A percentile compares a stretch with the other conserved stretches of the same genome.
Evolutionary conservation across 2,888 invertebrate genomes (phyloP).

Genomic region (Drosophila paucipuncta): DNA sequence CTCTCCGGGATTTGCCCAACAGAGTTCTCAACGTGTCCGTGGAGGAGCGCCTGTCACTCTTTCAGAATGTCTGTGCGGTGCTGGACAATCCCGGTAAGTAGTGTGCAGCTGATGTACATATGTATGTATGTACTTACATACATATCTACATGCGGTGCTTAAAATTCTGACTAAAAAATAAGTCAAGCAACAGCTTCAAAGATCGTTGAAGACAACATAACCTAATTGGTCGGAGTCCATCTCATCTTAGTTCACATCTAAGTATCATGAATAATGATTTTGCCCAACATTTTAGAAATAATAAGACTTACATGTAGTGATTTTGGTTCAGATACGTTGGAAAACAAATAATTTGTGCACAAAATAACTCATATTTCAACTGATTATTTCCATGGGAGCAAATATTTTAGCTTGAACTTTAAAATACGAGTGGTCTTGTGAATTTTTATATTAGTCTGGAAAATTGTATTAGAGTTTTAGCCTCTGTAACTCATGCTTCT

Average conservation of each 20-base stretch:
- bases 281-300: neutral
- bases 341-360: neutral
- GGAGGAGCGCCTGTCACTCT: conserved; percentile 82
- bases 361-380: neutral
- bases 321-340: neutral
- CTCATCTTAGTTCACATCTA: neutral
- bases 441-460: neutral
- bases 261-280: neutral
- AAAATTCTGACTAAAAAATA: neutral
- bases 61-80: conserved; percentile 85
- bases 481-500: neutral
- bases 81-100: conserved; percentile 90
- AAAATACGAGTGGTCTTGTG: neutral
- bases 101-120: conserved; percentile 48
- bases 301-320: neutral
- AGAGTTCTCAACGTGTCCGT: conserved; percentile 81
- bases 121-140: neutral
- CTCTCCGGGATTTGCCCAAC: conserved; percentile 84
- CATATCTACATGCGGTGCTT: neutral
- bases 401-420: neutral
- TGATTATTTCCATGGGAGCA: neutral
- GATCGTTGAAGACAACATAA: neutral
- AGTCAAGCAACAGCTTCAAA: neutral
- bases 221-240: neutral
- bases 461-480: neutral